These are phyloP conservation scores for Antennarius striatus DNA, from an alignment of 2,113 vertebrate species.

Conservation along the genomic window DNA sequence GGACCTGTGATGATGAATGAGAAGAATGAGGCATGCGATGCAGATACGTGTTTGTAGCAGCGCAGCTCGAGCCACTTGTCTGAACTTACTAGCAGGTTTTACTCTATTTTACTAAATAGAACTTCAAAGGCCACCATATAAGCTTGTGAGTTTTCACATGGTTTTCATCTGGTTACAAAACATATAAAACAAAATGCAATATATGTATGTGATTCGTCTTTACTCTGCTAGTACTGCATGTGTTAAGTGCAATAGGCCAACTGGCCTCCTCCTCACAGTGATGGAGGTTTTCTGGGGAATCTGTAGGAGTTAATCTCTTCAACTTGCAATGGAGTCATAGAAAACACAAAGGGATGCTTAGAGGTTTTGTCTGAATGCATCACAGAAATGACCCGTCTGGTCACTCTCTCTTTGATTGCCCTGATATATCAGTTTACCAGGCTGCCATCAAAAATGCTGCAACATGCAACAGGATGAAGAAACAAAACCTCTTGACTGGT, in stretches of 20 bases:
- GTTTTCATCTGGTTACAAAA: neutral
- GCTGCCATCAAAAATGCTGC: constrained; percentile 3
- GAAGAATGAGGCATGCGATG: too few relatives aligned
- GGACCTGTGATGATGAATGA: too few relatives aligned
- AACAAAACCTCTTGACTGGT: constrained; percentile 1
- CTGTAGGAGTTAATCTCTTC: constrained; percentile 57
- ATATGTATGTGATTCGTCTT: constrained; percentile 25
- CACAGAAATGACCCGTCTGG: constrained; percentile 22
- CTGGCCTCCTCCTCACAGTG: constrained; percentile 49
- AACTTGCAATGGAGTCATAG: constrained; percentile 18
- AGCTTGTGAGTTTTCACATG: neutral
- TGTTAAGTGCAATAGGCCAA: constrained; percentile 47
- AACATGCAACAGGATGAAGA: too few relatives aligned
- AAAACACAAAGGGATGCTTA: constrained; percentile 31
- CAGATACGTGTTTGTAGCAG: too few relatives aligned
- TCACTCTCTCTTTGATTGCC: neutral
- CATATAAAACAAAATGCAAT: neutral
- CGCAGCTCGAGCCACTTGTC: too few relatives aligned
- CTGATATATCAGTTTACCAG: neutral
- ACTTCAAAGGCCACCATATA: too few relatives aligned
- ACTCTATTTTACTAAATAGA: too few relatives aligned
- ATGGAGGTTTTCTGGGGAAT: constrained; percentile 56
- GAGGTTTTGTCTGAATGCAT: constrained; percentile 41
- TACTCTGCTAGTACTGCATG: neutral
- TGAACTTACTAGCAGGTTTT: too few relatives aligned